A percentile compares a stretch with the other conserved stretches of the same genome.
Evolutionary conservation across 2,888 invertebrate species (phyloP).

Genomic region (Drosophila affinis): DNA sequence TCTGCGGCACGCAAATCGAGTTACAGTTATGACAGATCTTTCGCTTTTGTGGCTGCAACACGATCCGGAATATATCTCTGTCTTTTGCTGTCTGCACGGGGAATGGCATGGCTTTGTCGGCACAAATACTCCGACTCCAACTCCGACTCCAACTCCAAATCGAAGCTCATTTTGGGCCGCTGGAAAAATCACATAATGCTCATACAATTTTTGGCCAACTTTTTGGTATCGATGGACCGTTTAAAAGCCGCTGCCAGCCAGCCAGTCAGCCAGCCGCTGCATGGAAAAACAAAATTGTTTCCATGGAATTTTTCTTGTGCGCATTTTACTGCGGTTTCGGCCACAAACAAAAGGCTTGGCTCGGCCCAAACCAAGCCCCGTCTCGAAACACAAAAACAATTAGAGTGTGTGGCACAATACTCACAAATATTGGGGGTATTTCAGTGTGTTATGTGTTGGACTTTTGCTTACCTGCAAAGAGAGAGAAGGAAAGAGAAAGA

Average conservation of each 20-base stretch:
- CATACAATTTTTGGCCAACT: slow-evolving; percentile 35
- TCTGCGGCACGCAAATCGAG: slow-evolving; percentile 51
- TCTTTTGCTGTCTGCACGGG: not conserved
- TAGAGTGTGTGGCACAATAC: slow-evolving; percentile 32
- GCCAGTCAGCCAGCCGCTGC: slow-evolving; percentile 34
- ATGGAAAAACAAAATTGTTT: slow-evolving; percentile 34
- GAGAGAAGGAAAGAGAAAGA: slow-evolving; percentile 47
- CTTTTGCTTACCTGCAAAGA: slow-evolving; percentile 69
- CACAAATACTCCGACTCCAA: not conserved
- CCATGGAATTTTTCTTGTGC: slow-evolving; percentile 20
- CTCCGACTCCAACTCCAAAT: not conserved
- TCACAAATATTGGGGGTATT: slow-evolving; percentile 28
- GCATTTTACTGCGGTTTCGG: slow-evolving; percentile 32
- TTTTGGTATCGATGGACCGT: slow-evolving; percentile 59
- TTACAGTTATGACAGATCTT: slow-evolving; percentile 25
- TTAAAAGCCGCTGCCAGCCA: slow-evolving; percentile 60
- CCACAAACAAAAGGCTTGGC: slow-evolving; percentile 29
- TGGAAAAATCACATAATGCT: slow-evolving; percentile 53
- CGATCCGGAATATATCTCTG: slow-evolving; percentile 17
- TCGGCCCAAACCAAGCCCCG: not conserved
- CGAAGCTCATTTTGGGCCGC: slow-evolving; percentile 48
- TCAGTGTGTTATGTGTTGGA: slow-evolving; percentile 18
- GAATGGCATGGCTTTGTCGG: slow-evolving; percentile 14
- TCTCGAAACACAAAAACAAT: slow-evolving; percentile 14
- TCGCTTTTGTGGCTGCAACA: slow-evolving; percentile 18